phyloP scores from a whole-genome alignment of 2,888 invertebrate genomes.

The Candidula unifasciata region DNA sequence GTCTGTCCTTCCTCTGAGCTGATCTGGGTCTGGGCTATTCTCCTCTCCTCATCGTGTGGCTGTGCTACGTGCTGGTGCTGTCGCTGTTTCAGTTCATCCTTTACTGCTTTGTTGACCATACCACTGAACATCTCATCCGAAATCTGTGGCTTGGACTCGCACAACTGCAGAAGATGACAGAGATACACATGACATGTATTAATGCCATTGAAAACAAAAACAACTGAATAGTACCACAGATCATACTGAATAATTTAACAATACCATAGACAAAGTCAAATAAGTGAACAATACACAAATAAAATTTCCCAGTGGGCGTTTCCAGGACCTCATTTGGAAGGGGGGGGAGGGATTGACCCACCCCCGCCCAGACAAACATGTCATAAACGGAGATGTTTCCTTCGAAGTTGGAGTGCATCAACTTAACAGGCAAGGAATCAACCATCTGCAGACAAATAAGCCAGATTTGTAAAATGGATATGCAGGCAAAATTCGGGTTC shows the following conservation, averaged over 20 bases:
- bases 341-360: no score
- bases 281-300: background rate
- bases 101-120: constrained; percentile 85
- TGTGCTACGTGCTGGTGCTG: constrained; percentile 68
- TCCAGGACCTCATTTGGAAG: no score
- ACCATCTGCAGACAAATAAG: no score
- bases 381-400: no score
- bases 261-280: background rate
- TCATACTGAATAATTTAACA: background rate
- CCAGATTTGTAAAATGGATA: no score
- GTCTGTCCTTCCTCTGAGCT: constrained; percentile 39
- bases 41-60: constrained; percentile 58
- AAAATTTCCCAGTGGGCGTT: no score
- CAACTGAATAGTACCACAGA: background rate
- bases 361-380: no score
- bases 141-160: constrained; percentile 75
- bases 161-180: constrained; percentile 62
- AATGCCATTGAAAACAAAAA: no score
- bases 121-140: constrained; percentile 91
- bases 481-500: no score
- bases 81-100: constrained; percentile 72
- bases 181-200: no score
- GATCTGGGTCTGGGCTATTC: constrained; percentile 41
- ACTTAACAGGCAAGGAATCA: no score
- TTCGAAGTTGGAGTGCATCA: no score